Evolutionary conservation across 92 coral and sea anemone species (phyloP).

Genomic region (Diadumene lineata): DNA sequence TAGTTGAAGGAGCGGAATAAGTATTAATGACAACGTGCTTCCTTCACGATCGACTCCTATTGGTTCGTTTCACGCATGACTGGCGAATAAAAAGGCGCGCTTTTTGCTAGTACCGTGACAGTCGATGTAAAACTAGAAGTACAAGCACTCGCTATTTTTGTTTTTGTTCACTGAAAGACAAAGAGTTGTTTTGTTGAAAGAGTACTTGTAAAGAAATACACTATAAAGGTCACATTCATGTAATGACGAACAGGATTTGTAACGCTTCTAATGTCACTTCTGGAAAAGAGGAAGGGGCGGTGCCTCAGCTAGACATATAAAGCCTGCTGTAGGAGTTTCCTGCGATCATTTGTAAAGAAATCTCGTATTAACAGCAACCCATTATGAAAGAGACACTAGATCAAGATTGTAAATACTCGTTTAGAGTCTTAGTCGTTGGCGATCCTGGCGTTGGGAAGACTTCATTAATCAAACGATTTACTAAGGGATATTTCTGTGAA

Average conservation of each 20-base stretch:
- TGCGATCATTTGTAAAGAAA: conserved; percentile 16
- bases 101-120: conserved; percentile 12
- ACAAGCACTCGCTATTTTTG: not conserved
- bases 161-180: not conserved
- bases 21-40: no score
- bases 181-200: not conserved
- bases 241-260: not conserved
- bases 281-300: conserved; percentile 35
- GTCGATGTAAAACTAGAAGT: not conserved
- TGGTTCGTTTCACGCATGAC: not conserved
- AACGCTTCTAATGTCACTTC: not conserved
- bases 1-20: no score
- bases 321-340: conserved; percentile 23
- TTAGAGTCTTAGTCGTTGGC: conserved; percentile 90
- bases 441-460: conserved; percentile 98
- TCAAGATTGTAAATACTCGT: conserved; percentile 75
- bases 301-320: not conserved
- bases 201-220: not conserved
- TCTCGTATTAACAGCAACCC: not conserved
- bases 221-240: not conserved
- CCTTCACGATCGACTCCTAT: conserved; percentile 14
- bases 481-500: conserved; percentile 93
- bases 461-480: conserved; percentile 90
- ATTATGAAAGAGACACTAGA: conserved; percentile 45
- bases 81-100: conserved; percentile 11